Evolutionary conservation across 2,113 vertebrate genomes (phyloP).

Genomic region (Sylvietta virens): DNA sequence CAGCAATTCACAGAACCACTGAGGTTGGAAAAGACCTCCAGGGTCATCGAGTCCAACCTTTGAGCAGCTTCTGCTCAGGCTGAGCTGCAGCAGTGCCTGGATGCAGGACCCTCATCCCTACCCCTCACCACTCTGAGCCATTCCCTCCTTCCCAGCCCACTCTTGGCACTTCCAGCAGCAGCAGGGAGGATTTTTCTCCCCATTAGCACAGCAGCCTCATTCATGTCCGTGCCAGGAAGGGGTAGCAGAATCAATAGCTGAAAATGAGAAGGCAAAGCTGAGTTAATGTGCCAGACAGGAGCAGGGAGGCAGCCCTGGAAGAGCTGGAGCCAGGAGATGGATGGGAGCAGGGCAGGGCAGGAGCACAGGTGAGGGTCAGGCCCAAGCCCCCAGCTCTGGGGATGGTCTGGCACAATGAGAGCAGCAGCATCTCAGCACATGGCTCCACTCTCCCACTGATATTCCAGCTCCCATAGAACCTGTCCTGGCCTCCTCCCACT

Average conservation of each 20-base stretch:
- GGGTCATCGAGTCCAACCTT: not conserved
- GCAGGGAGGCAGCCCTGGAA: not conserved
- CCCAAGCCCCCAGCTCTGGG: not conserved
- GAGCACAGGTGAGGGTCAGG: not conserved
- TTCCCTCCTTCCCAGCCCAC: not conserved
- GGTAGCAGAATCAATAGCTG: conserved; percentile 25
- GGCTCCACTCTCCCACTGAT: rapidly evolving
- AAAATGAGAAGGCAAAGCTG: conserved; percentile 40
- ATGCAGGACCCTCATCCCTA: not conserved
- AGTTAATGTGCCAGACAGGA: conserved; percentile 19
- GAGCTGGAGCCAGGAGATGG: not conserved
- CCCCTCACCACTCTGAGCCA: not conserved
- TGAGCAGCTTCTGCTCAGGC: not conserved
- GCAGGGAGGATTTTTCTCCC: not conserved
- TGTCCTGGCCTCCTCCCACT: not conserved
- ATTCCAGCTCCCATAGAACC: not conserved
- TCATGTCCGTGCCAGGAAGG: not conserved
- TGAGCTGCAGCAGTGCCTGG: not conserved
- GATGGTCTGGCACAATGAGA: not conserved
- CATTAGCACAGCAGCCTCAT: not conserved
- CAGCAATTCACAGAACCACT: not conserved
- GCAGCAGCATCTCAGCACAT: not conserved
- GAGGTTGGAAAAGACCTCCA: not conserved
- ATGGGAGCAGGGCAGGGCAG: not conserved
- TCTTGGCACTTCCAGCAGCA: not conserved